Percentiles rank a stretch among this genome's conserved stretches.
Conservation (phyloP, 1,140 invertebrate species). For the Polypedilum pembai region DNA sequence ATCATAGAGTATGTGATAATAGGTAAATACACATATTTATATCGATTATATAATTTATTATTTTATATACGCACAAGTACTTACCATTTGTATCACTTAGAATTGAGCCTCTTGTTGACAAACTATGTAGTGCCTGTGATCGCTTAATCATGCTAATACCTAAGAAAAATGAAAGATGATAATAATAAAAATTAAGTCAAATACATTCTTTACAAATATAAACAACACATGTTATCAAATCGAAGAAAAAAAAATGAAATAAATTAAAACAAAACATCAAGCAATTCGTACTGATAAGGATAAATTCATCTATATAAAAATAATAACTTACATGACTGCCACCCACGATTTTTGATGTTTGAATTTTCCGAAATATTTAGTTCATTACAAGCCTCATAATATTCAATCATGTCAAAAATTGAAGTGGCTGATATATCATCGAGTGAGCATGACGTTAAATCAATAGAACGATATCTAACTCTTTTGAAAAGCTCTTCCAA, state of each 20-base stretch:
- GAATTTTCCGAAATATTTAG: conserved; percentile 71
- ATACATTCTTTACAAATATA: background rate
- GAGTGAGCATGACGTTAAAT: conserved; percentile 40
- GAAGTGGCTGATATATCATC: conserved; percentile 45
- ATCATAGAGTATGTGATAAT: background rate
- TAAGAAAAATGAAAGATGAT: background rate
- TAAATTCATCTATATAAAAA: background rate
- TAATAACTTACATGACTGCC: conserved; percentile 49
- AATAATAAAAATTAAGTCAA: background rate
- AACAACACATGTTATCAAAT: background rate
- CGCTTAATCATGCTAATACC: conserved; percentile 39
- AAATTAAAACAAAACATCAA: background rate
- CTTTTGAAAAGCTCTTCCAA: conserved; percentile 69
- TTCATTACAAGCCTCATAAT: conserved; percentile 73
- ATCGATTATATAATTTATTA: too few species aligned
- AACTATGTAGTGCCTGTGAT: conserved; percentile 38
- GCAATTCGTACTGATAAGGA: background rate
- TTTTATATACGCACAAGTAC: background rate
- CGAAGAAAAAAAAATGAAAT: background rate
- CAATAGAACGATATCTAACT: conserved; percentile 45
- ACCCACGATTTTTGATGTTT: conserved; percentile 58
- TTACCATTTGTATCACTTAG: conserved; percentile 37
- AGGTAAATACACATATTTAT: too few species aligned
- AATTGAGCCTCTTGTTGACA: conserved; percentile 41
- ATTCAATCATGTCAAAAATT: conserved; percentile 86